These are phyloP conservation scores for Tichodroma muraria DNA, from an alignment of 2,113 vertebrate species.

Conservation along the genomic window DNA sequence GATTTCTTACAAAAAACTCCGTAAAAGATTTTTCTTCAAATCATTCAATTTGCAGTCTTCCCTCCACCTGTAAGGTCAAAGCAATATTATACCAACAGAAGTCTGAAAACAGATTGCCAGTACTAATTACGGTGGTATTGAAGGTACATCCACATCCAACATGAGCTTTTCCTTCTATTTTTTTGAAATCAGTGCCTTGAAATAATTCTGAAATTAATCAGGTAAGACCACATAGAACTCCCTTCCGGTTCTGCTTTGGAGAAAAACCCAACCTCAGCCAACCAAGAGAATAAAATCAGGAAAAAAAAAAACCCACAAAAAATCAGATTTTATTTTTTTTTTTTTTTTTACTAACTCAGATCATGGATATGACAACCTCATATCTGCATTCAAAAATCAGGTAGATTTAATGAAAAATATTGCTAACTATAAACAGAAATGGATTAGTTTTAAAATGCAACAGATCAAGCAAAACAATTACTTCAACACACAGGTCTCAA, in stretches of 20 bases:
- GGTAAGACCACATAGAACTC: not conserved
- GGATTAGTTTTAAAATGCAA: not conserved
- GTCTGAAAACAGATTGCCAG: not conserved
- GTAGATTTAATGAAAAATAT: not conserved
- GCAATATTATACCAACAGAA: not conserved
- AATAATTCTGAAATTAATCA: not conserved
- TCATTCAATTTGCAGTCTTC: not conserved
- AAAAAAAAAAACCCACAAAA: not conserved
- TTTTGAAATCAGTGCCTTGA: not conserved
- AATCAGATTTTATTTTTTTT: too few relatives aligned
- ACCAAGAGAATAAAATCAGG: too few relatives aligned
- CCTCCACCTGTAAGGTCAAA: not conserved
- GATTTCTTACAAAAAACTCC: not conserved
- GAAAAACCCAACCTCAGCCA: not conserved
- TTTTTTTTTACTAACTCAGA: not conserved
- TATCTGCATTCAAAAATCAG: not conserved
- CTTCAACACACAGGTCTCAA: not conserved
- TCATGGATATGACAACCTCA: not conserved
- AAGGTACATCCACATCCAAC: not conserved
- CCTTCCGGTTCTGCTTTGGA: not conserved
- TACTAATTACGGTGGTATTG: not conserved
- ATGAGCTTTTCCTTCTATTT: not conserved
- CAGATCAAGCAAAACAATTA: not conserved
- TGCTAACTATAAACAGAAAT: not conserved
- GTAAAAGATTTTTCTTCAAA: slow-evolving; percentile 55